phyloP scores from a whole-genome alignment of 2,113 vertebrate genomes.

The Athene noctua region DNA sequence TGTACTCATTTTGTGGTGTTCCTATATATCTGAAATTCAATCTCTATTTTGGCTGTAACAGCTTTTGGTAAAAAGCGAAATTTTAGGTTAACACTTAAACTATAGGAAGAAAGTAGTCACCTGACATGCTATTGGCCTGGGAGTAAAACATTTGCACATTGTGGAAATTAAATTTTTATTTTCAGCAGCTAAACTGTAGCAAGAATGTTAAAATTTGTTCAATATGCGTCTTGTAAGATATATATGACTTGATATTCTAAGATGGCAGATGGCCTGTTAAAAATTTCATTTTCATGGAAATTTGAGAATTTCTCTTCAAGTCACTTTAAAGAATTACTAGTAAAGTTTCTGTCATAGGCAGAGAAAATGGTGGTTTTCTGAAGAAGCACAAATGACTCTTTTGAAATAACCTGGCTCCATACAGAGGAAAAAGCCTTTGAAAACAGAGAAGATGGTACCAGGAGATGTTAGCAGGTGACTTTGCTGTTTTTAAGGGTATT shows the following conservation, averaged over 20 bases:
- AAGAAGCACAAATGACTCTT: not conserved
- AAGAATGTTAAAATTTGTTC: not conserved
- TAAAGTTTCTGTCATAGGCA: not conserved
- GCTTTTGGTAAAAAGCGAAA: not conserved
- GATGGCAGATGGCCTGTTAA: not conserved
- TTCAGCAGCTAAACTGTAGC: not conserved
- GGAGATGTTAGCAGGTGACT: not conserved
- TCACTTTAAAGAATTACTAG: not conserved
- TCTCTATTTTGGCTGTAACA: not conserved
- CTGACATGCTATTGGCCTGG: not conserved
- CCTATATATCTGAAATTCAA: not conserved
- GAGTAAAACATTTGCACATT: not conserved
- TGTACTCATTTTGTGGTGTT: not conserved
- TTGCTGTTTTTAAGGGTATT: not conserved
- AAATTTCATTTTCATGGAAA: not conserved
- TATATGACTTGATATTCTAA: not conserved
- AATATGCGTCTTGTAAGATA: accelerated
- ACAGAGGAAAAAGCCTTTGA: not conserved
- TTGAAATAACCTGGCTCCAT: not conserved
- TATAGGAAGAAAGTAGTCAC: not conserved
- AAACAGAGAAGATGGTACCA: not conserved
- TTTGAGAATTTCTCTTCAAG: not conserved
- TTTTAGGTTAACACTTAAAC: not conserved
- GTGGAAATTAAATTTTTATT: not conserved
- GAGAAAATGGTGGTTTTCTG: not conserved